Base-by-base conservation (phyloP, 2,888 invertebrate species). In the Dicranocentrus wangi region DNA sequence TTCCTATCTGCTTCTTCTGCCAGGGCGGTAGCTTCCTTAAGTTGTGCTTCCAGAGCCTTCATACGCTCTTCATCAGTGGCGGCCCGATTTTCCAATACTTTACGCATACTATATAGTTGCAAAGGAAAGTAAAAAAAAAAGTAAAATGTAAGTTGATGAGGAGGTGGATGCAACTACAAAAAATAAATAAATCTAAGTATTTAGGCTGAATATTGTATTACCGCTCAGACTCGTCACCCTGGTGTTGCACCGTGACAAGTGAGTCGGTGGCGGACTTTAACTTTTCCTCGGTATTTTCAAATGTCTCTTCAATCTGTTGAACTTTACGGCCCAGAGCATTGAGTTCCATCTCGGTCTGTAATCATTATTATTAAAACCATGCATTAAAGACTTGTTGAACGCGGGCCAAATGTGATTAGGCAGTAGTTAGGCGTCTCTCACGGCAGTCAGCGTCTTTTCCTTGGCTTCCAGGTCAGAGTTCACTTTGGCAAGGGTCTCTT, bases 381-480 rank as follows among this genome's bases (percentile, higher is more conserved):
- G n/a, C n/a, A 3, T 47, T n/a, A 47, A 8, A 15, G n/a, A 55
- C 47, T 39, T 39, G 23, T 15, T 2, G 5, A 55, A 21, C 21
- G 60, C 19, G n/a, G n/a, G n/a, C n/a, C n/a, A n/a, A n/a, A n/a
- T n/a, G n/a, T n/a, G n/a, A 32, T 32, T 32, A 32, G 10, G 32
- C 10, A 10, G 32, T 10, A 10, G 3, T 32, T 32, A 32, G 10
- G 32, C 5, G 32, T 3, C 32, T 32, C 72, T 39, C 77, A 82
- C 82, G 15, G 75, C 79, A n/a, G 69, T 63, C 87, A 95, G 91
- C 86, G 92, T 91, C 91, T 98, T 98, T 90, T 98, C 97, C 90
- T 94, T 95, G 90, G 96, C 96, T 89, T 99, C 98, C 87, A 98
- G 92, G 89, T 96, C 94, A 89, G 93, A 94, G 91, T 96, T 97